Evolutionary conservation across 37 sponge, comb jelly and placozoan genomes (phyloP), one percentile per base, ranked within the genome.

Genomic region (Agelas oroides): DNA sequence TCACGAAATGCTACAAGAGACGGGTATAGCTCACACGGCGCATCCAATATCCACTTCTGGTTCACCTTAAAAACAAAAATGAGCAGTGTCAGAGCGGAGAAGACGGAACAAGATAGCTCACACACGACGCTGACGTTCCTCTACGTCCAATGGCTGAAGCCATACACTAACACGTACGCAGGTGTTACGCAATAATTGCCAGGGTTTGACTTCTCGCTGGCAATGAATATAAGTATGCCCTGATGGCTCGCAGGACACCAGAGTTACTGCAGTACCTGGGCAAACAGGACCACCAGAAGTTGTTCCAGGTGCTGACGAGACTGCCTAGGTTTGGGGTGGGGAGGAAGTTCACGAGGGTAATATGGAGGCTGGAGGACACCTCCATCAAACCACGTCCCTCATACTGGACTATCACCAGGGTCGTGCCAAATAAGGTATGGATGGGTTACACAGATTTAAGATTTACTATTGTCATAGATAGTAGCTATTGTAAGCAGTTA

Each of bases 351-450:
- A 75, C 83, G 24, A 81, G 83, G 32, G 46, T 63, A 33, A 76
- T 36, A 14, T 88, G 88, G 88, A 67, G 41, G 24, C 11, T 55
- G 23, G 54, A 73, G 12, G 83, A 74, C n/a, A 53, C n/a, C 41
- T 37, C 25, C 17, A 34, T 25, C 32, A 33, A 23, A 15, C 25
- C 24, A 5, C 27, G 34, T 8, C 66, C 76, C 21, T 65, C 65
- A 37, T 88, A 81, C 60, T 88, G 88, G 88, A 88, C 88, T 16
- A 81, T 88, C 37, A 82, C 76, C 0, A 88, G 56, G 53, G 88
- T 88, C 21, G 19, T 63, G 35, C 88, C 88, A 36, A 40, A 83
- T 59, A 32, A 59, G 59, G 84, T 83, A 38, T 3, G 53, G 25
- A 25, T n/a, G n/a, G 17, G 36, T 20, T 11, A 63, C 1, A 16